A percentile compares a stretch with the other conserved stretches of the same genome.
phyloP scores from a whole-genome alignment of 2,797 vertebrate genomes.

The Danionella dracula region DNA sequence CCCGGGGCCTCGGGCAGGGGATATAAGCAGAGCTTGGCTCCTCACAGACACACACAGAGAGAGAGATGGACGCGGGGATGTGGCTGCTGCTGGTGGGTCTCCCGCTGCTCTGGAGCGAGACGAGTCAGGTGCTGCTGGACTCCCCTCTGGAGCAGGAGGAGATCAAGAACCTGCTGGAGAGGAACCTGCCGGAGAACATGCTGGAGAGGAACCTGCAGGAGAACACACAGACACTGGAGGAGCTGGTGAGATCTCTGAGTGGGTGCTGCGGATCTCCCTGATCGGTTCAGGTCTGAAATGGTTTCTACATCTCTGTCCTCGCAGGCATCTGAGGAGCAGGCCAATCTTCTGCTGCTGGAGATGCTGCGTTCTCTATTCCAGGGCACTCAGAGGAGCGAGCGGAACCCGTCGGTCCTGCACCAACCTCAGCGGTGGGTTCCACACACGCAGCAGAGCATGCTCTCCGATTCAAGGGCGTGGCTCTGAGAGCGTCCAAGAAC shows the following conservation, averaged over 20 bases:
- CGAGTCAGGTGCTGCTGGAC: slow-evolving; percentile 52
- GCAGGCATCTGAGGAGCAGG: slow-evolving; percentile 48
- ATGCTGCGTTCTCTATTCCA: slow-evolving; percentile 52
- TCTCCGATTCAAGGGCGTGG: no score
- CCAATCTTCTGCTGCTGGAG: slow-evolving; percentile 48
- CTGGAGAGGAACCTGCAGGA: slow-evolving; percentile 51
- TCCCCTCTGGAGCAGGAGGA: slow-evolving; percentile 35
- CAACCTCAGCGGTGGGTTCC: slow-evolving; percentile 73
- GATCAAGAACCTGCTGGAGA: slow-evolving; percentile 40
- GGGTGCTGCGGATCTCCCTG: no score
- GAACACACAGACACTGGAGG: slow-evolving; percentile 43
- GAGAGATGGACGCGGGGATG: slow-evolving; percentile 60
- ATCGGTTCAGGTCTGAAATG: no score
- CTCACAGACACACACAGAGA: background rate
- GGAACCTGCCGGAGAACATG: slow-evolving; percentile 50
- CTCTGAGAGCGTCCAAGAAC: no score
- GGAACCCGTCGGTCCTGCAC: slow-evolving; percentile 70
- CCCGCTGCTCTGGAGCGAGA: slow-evolving; percentile 57
- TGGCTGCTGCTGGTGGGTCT: slow-evolving; percentile 59
- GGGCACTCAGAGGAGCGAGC: slow-evolving; percentile 59
- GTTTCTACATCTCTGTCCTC: no score
- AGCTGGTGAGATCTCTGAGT: slow-evolving; percentile 21
- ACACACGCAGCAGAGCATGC: background rate
- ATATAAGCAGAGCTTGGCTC: background rate
- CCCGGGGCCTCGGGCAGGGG: background rate